Evolutionary conservation across 1,140 invertebrate species (phyloP).

Genomic region (Bilobella aurantiaca): DNA sequence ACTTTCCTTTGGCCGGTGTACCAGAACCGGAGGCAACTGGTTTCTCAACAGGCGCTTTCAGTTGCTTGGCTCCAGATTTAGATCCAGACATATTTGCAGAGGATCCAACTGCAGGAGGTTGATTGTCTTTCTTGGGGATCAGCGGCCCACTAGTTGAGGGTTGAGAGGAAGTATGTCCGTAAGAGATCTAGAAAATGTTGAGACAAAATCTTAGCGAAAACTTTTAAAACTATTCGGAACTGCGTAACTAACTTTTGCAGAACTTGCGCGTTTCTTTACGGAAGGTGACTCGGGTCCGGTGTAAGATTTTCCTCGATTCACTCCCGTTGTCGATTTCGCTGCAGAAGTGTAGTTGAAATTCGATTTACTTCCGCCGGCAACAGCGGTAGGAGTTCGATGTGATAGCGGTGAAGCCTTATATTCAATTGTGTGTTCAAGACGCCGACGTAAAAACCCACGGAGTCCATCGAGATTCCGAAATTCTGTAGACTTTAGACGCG

Average conservation of each 20-base stretch:
- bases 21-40: neutral
- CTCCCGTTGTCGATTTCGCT: too few species aligned
- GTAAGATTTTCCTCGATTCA: neutral
- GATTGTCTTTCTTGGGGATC: slow-evolving; percentile 7
- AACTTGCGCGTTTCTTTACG: neutral
- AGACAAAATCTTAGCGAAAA: slow-evolving; percentile 5
- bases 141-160: neutral
- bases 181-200: neutral
- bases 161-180: neutral
- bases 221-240: neutral
- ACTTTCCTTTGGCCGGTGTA: neutral
- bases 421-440: neutral
- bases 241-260: neutral
- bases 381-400: neutral
- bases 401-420: neutral
- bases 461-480: slow-evolving; percentile 60
- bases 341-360: neutral
- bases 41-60: neutral
- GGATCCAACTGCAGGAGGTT: neutral
- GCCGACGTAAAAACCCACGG: slow-evolving; percentile 38
- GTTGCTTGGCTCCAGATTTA: neutral
- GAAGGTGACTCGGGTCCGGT: neutral
- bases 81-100: slow-evolving; percentile 3
- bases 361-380: neutral
- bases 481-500: slow-evolving; percentile 47